Evolutionary conservation across 2,888 invertebrate species (phyloP), one percentile per base, ranked within the genome.

Genomic region (Archips xylosteana): DNA sequence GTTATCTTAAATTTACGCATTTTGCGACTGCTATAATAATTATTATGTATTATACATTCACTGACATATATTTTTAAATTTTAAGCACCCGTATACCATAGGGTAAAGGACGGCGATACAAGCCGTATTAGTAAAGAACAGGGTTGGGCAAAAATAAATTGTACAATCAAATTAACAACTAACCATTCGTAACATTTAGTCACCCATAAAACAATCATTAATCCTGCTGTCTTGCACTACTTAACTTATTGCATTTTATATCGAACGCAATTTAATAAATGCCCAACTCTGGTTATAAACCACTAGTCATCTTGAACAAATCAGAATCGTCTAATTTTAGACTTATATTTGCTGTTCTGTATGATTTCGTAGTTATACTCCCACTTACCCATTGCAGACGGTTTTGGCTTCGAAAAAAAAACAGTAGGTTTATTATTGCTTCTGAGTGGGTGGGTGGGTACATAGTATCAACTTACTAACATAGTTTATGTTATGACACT

Each of bases 61-160:
- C 74, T 70, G 74, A 70, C 74, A 74, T 74, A 74, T 60, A 70
- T 70, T 74, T 73, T 72, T 34, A 49, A 47, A n/a, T 49, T 69
- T 69, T 70, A 74, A 74, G 74, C 74, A 74, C 74, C 74, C 70
- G 74, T 74, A 74, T 74, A 74, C 69, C 65, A 47, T 51, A 65
- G 74, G 74, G 74, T 57, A 60, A 39, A 60, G 63, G 64, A 61
- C 65, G 70, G 74, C 74, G 45, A n/a, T 61, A 60, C 36, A 60
- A 47, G 74, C 74, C 74, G 70, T 64, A 34, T 73, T 63, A 63
- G 32, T 63, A 63, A 63, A 62, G 12, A 57, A 57, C 57, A 57
- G 57, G 2, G 57, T 57, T 57, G 57, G 57, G 32, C 57, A 32
- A 57, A 32, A 12, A 32, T 57, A 12, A 57, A 57, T 57, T 57